Evolutionary conservation across 2,888 invertebrate species (phyloP), one percentile per base, ranked within the genome.

Genomic region (Formica aserva): DNA sequence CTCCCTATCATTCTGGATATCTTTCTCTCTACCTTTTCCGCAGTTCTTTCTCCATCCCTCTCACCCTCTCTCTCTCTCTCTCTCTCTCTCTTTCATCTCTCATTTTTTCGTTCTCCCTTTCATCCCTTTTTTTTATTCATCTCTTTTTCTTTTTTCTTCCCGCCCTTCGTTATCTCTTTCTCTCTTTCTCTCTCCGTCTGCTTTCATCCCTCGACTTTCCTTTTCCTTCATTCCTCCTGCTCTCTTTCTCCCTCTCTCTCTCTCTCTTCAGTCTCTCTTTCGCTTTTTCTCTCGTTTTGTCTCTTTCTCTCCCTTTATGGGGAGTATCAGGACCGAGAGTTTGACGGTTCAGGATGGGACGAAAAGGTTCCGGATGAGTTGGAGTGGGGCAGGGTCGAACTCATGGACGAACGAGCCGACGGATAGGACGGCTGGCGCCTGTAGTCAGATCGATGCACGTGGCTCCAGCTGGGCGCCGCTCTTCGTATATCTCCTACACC

Each of bases 381-480:
- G 86, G 89, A 92, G 89, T 92, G 91, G 92, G 93, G 92, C 92
- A 94, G 94, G 93, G 94, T 94, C 94, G 94, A 94, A 94, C 94
- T 94, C 94, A 94, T 94, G 93, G 94, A 94, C 93, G 94, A 94
- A 93, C 93, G 94, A 94, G 94, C 93, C 94, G 94, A 94, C 94
- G 93, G 93, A 94, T 94, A 94, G 94, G 94, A 94, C 92, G 94
- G 92, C 94, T 94, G 94, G 94, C 94, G 94, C 94, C 94, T 94
- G 92, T 94, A 92, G 92, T 94, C 94, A 94, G 94, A 94, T 94
- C 94, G 94, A 94, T 94, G 94, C 94, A 94, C 94, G 93, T 94
- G 94, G 94, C 94, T 94, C 94, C 94, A 94, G 93, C 93, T 94
- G 94, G 94, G 94, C 94, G 94, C 94, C 94, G 94, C 93, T 94